phyloP scores from a whole-genome alignment of 2,888 invertebrate species.

The Harmothoe impar region DNA sequence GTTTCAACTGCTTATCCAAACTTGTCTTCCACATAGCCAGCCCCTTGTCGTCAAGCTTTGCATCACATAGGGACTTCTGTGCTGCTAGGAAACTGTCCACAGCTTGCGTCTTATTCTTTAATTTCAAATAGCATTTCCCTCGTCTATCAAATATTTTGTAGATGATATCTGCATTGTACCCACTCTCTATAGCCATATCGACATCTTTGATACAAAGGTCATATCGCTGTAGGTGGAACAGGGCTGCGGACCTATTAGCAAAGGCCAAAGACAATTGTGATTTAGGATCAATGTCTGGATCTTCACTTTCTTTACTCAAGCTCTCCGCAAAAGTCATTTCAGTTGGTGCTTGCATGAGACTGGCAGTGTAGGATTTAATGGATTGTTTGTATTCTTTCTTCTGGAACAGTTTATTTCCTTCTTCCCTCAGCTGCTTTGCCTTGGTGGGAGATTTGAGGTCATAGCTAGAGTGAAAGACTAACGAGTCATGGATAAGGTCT shows the following conservation, averaged over 20 bases:
- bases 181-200: conserved; percentile 82
- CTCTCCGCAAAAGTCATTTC: conserved; percentile 13
- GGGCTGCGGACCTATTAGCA: conserved; percentile 81
- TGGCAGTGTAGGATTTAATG: conserved; percentile 74
- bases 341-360: conserved; percentile 65
- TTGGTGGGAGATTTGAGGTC: conserved; percentile 85
- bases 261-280: conserved; percentile 76
- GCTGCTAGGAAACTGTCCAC: conserved; percentile 75
- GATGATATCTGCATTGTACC: conserved; percentile 87
- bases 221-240: conserved; percentile 78
- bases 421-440: conserved; percentile 86
- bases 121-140: conserved; percentile 87
- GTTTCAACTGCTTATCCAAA: conserved; percentile 45
- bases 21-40: conserved; percentile 43
- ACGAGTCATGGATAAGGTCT: conserved; percentile 47
- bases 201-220: conserved; percentile 78
- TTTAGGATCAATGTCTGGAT: conserved; percentile 32
- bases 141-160: conserved; percentile 88
- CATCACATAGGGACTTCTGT: conserved; percentile 57
- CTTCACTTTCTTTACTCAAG: background rate
- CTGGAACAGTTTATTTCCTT: conserved; percentile 81
- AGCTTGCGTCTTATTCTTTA: conserved; percentile 84
- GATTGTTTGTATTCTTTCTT: conserved; percentile 75
- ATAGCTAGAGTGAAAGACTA: conserved; percentile 9
- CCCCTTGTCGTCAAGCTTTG: conserved; percentile 63